Conservation (phyloP, 2,888 invertebrate species). For the Sabatieria punctata region DNA sequence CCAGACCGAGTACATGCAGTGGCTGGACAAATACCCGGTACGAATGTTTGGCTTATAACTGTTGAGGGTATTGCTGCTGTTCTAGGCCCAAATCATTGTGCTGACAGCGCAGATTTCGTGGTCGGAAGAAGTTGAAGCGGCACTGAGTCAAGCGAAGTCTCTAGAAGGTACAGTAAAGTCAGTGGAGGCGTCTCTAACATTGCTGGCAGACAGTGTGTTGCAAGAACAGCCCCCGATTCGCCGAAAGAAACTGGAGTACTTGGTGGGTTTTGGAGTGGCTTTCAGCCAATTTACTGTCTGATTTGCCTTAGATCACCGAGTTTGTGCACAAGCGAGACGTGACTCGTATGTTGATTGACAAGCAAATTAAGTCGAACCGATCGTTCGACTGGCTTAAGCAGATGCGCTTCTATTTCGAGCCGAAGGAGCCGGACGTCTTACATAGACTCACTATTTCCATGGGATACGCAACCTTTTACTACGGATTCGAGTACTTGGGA, state of each 20-base stretch:
- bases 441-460: slow-evolving; percentile 92
- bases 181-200: slow-evolving; percentile 79
- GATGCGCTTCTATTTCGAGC: slow-evolving; percentile 98
- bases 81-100: slow-evolving; percentile 81
- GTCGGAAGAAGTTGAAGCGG: slow-evolving; percentile 88
- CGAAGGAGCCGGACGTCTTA: slow-evolving; percentile 76
- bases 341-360: slow-evolving; percentile 67
- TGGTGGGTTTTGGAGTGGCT: too few species aligned
- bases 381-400: slow-evolving; percentile 95
- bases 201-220: slow-evolving; percentile 92
- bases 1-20: slow-evolving; percentile 67
- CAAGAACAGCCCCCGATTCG: slow-evolving; percentile 90
- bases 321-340: slow-evolving; percentile 97
- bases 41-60: slow-evolving; percentile 3
- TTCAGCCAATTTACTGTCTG: too few species aligned
- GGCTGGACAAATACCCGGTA: slow-evolving; percentile 54
- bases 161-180: slow-evolving; percentile 40
- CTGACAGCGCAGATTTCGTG: slow-evolving; percentile 91
- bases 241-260: slow-evolving; percentile 83
- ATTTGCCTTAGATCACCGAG: slow-evolving; percentile 63
- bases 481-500: slow-evolving; percentile 96
- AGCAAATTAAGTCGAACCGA: slow-evolving; percentile 67
- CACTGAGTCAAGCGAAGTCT: slow-evolving; percentile 34
- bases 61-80: not conserved
- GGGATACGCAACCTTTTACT: slow-evolving; percentile 80